Base-by-base conservation (phyloP, 2,113 vertebrate species). In the Antigone vipio region DNA sequence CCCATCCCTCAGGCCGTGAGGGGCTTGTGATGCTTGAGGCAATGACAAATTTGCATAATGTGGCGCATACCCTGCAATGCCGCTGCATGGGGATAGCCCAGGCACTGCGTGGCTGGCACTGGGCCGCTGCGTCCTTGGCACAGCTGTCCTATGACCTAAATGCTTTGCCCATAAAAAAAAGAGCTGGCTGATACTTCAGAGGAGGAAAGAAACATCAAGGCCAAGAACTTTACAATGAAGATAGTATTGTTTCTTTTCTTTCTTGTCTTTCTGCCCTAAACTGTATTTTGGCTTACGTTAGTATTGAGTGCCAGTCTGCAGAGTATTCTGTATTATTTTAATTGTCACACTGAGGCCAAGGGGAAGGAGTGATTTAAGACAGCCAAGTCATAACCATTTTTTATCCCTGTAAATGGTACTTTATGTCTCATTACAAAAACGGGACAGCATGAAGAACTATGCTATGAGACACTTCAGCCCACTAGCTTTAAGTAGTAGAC, bases 91-190 rank as follows among this genome's bases (percentile, higher is more conserved):
- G 34, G 29, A 49, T 10, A 53, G 62, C 15, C 35, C 17, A 7
- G 35, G 49, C 11, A 1, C 3, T 0, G 58, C 1, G 1, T 26
- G 23, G 30, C 64, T 29, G 29, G 32, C 0, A 0, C 9, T 4
- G 29, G 44, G 29, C 29, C 0, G 0, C 42, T 56, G 14, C 18
- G 3, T 32, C 72, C 35, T 55, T 66, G 42, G 23, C 47, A 12
- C 11, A 6, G 5, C 15, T 62, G 27, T 60, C 35, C 50, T 27
- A 1, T 24, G 17, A 15, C 35, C 49, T 30, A 52, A 56, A 50
- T 49, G 38, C 40, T 64, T 68, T 79, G 44, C 52, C 87, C 5
- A 1, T 38, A 16, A 66, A 38, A 67, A 62, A 13, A 12, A 40
- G 38, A 71, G 47, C 19, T 75, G 82, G 74, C 24, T 15, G 26